A percentile compares a stretch with the other conserved stretches of the same genome.
phyloP scores from a whole-genome alignment of 2,797 vertebrate species.

The Gambusia yucatana region DNA sequence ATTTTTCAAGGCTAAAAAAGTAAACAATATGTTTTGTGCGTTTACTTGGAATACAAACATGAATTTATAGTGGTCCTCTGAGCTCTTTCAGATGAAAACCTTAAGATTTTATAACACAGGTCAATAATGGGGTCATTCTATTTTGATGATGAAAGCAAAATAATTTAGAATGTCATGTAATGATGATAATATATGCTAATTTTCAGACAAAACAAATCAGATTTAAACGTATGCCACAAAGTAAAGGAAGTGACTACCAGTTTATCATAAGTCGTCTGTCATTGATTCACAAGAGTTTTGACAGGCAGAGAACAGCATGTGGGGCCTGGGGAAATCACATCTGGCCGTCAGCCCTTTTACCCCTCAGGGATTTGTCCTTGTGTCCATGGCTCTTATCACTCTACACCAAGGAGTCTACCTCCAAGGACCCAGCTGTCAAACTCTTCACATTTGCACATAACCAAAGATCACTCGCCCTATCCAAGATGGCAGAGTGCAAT shows the following conservation, averaged over 20 bases:
- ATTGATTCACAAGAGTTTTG: slow-evolving; percentile 12
- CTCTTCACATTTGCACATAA: slow-evolving; percentile 5
- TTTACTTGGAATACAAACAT: neutral
- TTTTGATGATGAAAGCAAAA: neutral
- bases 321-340: slow-evolving; percentile 2
- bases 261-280: slow-evolving; percentile 1
- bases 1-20: neutral
- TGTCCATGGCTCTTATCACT: slow-evolving; percentile 6
- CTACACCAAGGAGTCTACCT: neutral
- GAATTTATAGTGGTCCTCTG: neutral
- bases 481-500: neutral
- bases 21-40: neutral
- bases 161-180: neutral
- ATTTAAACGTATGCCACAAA: neutral
- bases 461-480: neutral
- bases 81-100: neutral
- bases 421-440: slow-evolving; percentile 5
- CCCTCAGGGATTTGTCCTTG: neutral
- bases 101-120: neutral
- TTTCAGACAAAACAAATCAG: neutral
- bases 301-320: slow-evolving; percentile 6
- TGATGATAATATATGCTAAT: neutral
- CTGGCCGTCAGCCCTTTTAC: neutral
- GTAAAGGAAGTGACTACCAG: neutral
- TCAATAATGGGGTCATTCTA: neutral